Base-by-base conservation (phyloP, 1,140 invertebrate species). In the Drosophila nigrodunni region DNA sequence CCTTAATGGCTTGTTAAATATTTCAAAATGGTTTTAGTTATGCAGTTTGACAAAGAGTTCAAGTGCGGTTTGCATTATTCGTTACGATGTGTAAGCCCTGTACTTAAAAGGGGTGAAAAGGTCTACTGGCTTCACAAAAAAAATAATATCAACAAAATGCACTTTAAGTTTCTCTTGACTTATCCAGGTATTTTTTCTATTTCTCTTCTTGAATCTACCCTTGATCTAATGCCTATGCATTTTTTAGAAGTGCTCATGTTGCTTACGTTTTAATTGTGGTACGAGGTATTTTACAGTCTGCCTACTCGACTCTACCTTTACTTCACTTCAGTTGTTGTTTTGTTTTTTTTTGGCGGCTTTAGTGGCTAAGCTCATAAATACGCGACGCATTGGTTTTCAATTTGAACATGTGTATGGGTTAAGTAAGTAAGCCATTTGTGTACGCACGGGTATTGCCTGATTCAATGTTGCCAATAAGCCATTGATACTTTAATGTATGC, bases 401-500 rank as follows among this genome's bases (percentile, higher is more conserved):
- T 78, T 87, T 76, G 55, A 72, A 78, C 62, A 86, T 67, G 64
- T 72, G 61, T 46, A 46, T 15, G 47, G 30, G 35, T 43, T 43
- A 58, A 57, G 67, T 57, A 58, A 11, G 54, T 57, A 50, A 30
- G 64, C 61, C 50, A 66, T 50, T 47, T 49, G 54, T 47, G 41
- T 39, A 55, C 50, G n/a, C 7, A 52, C 49, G 25, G 21, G 30
- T 52, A 34, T 25, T 30, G 39, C 3, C 7, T 18, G 50, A 50
- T 49, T 57, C 30, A 52, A 9, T 30, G 52, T 58, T 62, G 43
- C 44, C 77, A 57, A 74, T 86, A 87, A 87, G 79, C 82, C 82
- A 78, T 87, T 86, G 82, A 86, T 86, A 86, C 83, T 73, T 76
- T 86, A 87, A 86, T 82, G 78, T 87, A 78, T 87, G 78, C 66